Conservation (phyloP, 2,797 vertebrate genomes). For the Merluccius polli region DNA sequence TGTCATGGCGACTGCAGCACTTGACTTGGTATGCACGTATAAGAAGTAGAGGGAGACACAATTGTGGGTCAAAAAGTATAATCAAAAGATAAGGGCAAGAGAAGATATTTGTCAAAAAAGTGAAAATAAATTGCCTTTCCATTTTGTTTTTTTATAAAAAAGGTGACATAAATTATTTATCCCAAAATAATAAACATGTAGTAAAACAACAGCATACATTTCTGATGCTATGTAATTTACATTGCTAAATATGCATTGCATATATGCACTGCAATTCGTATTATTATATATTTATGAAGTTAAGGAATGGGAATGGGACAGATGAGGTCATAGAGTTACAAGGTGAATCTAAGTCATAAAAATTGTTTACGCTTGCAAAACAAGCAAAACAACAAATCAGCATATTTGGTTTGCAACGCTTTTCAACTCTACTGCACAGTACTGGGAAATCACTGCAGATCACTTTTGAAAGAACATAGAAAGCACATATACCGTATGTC, state of each 20-base stretch:
- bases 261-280: neutral
- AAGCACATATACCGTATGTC: neutral
- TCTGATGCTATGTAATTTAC: neutral
- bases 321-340: neutral
- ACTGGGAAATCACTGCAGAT: neutral
- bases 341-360: neutral
- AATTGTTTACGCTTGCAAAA: neutral
- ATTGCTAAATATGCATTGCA: neutral
- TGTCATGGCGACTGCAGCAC: slow-evolving; percentile 64
- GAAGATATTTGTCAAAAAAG: neutral
- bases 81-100: neutral
- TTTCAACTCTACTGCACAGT: neutral
- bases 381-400: neutral
- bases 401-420: neutral
- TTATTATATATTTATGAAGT: neutral
- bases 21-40: slow-evolving; percentile 49
- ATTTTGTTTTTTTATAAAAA: neutral
- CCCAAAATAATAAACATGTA: slow-evolving; percentile 27
- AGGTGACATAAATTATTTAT: slow-evolving; percentile 42
- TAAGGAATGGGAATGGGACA: neutral
- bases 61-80: neutral
- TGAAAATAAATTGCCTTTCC: neutral
- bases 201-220: slow-evolving; percentile 42
- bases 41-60: neutral
- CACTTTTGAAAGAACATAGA: neutral